Evolutionary conservation across 2,797 vertebrate genomes (phyloP), one percentile per base, ranked within the genome.

Genomic region (Bradypus variegatus): DNA sequence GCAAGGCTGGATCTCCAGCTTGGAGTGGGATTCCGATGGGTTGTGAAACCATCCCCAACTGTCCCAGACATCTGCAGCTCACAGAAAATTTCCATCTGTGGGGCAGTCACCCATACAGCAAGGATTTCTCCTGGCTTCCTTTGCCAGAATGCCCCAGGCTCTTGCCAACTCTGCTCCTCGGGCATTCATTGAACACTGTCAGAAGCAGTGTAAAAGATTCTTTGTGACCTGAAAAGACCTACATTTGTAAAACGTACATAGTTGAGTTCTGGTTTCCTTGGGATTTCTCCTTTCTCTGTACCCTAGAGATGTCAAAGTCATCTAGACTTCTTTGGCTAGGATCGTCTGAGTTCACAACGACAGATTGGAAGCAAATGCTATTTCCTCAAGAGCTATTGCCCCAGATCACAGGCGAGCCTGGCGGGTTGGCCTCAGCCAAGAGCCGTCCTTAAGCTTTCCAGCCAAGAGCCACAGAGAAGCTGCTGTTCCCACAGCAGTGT

Each of bases 11-110:
- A 10, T n/a, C 16, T 79, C 53, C 50, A 41, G 55, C 36, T 33
- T 5, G 33, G 16, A 13, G 9, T 29, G 45, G 70, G 16, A 45
- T 48, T 79, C 62, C 18, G 29, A 3, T 31, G n/a, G 12, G 0
- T 73, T 29, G 10, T 5, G 10, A 14, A 29, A 16, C 60, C 3
- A 12, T 53, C 62, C 1, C 8, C 29, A 0, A 2, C 21, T 8
- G 48, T 31, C 48, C 27, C 41, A 27, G 53, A 41, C 19, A 31
- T 65, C n/a, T 29, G 79, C 33, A 13, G 60, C 29, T 14, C 69
- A 16, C 23, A 45, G 73, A 23, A 14, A 41, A 18, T 13, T 11
- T 41, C 67, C 29, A 12, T 21, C 13, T 1, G 2, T 8, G 41
- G 38, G 7, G 4, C 58, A 58, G 58, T 16, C 55, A 19, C 55